Base-by-base conservation (phyloP, 2,113 vertebrate species). In the Labeo catla region DNA sequence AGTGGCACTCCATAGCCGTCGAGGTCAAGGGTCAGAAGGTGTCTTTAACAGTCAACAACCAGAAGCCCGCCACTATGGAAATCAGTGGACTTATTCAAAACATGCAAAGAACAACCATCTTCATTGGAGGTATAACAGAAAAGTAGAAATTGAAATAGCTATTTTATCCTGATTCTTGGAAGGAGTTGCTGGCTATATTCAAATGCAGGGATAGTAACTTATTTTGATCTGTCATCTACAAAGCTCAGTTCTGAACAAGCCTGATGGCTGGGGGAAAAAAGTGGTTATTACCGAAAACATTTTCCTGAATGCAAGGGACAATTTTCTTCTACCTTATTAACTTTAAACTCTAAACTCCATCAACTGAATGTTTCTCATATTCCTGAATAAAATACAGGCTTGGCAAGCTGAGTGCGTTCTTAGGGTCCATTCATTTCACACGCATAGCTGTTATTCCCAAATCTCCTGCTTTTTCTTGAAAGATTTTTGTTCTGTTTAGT, bases 1-100 rank as follows among this genome's bases (percentile, higher is more conserved):
- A 96, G 83, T 97, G 96, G 96, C 96, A 97, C 86, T 94, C 94
- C 0, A 90, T 96, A 50, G 93, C 87, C 84, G 93, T 97, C 89
- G 95, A 93, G 0, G 94, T 96, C 86, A 95, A 95, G 54, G 93
- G 94, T 85, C 93, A 94, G 82, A 96, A 93, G 49, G 92, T 96
- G 83, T 95, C 94, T 34, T 88, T 97, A 88, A 95, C 94, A 0
- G 85, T 97, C 81, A 95, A 97, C 90, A 94, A 94, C 5, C 93
- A 95, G 0, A 93, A 93, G 12, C 87, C 94, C 1, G 94, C 91
- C 0, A 91, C 93, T 0, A 84, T 91, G 89, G 94, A 95, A 0
- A 93, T 94, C 15, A 92, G 90, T 49, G 87, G 89, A 2, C 93
- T 92, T 80, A 95, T 96, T 89, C 94, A 94, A 90, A 87, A 45